These are phyloP conservation scores for Chitala chitala DNA, from an alignment of 2,113 vertebrate genomes.

Conservation along the genomic window DNA sequence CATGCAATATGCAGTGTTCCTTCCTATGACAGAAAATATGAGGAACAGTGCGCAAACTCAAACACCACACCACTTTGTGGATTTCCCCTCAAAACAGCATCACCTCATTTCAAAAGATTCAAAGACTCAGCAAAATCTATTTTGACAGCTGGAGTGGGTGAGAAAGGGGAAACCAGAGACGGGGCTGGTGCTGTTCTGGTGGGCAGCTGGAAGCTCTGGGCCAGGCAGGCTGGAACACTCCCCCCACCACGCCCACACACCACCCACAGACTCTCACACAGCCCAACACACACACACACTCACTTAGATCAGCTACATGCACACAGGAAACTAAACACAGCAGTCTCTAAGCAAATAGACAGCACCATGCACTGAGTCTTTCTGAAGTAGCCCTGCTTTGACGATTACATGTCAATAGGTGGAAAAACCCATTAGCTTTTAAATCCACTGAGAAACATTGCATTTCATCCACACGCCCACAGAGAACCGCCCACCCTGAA, in stretches of 20 bases:
- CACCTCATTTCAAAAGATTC: neutral
- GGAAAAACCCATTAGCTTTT: neutral
- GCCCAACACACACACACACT: neutral
- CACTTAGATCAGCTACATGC: neutral
- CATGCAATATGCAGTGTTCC: too few relatives aligned
- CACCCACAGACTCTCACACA: neutral
- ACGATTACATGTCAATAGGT: neutral
- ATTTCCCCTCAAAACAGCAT: neutral
- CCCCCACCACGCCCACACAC: neutral
- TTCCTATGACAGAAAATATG: too few relatives aligned
- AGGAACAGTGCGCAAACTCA: too few relatives aligned
- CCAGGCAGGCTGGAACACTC: neutral
- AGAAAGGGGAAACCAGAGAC: neutral
- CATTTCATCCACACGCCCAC: neutral
- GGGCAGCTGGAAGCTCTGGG: too few relatives aligned
- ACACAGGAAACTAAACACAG: too few relatives aligned
- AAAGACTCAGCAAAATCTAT: neutral
- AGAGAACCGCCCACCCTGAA: neutral
- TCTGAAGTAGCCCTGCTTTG: neutral
- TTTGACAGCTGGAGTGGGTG: neutral
- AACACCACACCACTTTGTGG: neutral
- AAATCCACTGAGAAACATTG: neutral
- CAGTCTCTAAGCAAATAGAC: neutral
- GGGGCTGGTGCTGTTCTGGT: too few relatives aligned
- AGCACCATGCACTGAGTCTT: neutral